Conservation (phyloP, 1,140 invertebrate genomes). For the Saccostrea cuccullata region DNA sequence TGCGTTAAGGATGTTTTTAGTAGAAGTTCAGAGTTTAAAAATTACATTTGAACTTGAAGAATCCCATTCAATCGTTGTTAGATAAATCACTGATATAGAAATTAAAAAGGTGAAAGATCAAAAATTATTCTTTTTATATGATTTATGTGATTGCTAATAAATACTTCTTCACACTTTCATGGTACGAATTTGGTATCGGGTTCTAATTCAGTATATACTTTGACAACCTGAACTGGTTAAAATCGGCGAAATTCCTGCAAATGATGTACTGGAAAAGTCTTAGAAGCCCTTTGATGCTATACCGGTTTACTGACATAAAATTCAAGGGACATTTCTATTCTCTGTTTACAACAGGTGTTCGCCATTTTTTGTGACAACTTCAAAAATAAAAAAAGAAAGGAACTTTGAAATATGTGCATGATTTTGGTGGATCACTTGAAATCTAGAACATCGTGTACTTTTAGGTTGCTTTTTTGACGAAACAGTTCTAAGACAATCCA, state of each 20-base stretch:
- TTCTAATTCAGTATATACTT: not conserved
- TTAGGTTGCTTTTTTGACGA: too few species aligned
- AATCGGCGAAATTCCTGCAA: not conserved
- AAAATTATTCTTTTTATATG: not conserved
- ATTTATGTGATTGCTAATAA: not conserved
- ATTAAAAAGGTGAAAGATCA: slow-evolving; percentile 1
- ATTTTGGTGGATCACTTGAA: not conserved
- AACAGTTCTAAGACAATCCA: too few species aligned
- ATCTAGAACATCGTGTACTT: not conserved
- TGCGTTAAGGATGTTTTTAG: not conserved
- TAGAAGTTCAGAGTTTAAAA: not conserved
- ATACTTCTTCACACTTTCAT: not conserved
- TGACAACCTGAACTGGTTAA: not conserved
- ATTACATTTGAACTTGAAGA: not conserved
- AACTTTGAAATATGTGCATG: not conserved
- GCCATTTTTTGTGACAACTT: not conserved
- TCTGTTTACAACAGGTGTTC: not conserved
- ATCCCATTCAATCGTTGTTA: not conserved
- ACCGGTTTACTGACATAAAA: not conserved
- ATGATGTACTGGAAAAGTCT: not conserved
- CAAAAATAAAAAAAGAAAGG: not conserved
- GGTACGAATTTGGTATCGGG: not conserved
- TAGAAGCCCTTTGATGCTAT: not conserved
- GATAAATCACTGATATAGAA: not conserved
- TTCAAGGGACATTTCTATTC: not conserved